Percentiles rank a stretch among this genome's conserved stretches.
phyloP scores from a whole-genome alignment of 2,113 vertebrate genomes.

The Eulemur rufifrons region DNA sequence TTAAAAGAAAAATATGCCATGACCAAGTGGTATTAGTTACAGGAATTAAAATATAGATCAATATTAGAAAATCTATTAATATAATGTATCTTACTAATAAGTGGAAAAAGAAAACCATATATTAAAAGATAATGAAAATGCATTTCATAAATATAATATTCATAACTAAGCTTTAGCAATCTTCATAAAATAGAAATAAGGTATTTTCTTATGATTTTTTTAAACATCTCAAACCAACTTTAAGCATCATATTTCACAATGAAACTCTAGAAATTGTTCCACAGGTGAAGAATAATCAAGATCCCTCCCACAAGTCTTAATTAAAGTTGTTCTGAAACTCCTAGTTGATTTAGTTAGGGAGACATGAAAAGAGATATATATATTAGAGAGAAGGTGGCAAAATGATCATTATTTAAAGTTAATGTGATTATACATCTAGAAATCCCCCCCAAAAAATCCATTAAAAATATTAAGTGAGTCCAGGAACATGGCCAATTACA shows the following conservation, averaged over 20 bases:
- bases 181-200: constrained; percentile 47
- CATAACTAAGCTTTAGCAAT: constrained; percentile 40
- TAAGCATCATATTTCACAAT: background rate
- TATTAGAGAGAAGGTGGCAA: constrained; percentile 25
- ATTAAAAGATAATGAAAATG: constrained; percentile 61
- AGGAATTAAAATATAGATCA: constrained; percentile 54
- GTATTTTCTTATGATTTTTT: background rate
- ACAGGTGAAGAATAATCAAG: background rate
- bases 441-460: background rate
- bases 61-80: constrained; percentile 58
- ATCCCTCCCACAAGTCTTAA: background rate
- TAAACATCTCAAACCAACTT: constrained; percentile 20
- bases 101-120: constrained; percentile 47
- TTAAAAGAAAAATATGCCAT: constrained; percentile 65
- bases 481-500: constrained; percentile 43
- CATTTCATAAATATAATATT: constrained; percentile 62
- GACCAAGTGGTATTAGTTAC: constrained; percentile 41
- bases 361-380: constrained; percentile 12
- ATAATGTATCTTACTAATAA: constrained; percentile 66
- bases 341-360: constrained; percentile 53
- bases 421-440: constrained; percentile 45
- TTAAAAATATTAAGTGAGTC: constrained; percentile 58
- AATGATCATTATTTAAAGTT: constrained; percentile 56
- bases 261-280: background rate
- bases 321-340: constrained; percentile 14